These are phyloP conservation scores for Rhinoptilus africanus DNA, from an alignment of 2,113 vertebrate genomes.

Conservation along the genomic window DNA sequence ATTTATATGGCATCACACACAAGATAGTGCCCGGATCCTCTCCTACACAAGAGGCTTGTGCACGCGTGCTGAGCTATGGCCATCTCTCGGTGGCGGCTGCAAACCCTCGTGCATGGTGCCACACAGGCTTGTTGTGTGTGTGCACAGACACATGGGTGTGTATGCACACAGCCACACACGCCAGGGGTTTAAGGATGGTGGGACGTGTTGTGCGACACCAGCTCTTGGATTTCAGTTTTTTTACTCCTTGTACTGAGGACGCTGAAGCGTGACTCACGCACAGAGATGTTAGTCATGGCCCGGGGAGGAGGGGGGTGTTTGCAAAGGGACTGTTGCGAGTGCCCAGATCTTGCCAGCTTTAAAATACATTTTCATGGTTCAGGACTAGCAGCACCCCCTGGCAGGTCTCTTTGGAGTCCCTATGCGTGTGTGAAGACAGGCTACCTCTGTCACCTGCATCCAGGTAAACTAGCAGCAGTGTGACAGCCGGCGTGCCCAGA, in stretches of 20 bases:
- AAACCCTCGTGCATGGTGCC: background rate
- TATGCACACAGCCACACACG: rapidly evolving
- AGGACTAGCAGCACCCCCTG: background rate
- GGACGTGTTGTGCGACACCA: background rate
- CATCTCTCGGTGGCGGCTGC: rapidly evolving
- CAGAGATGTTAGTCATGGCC: background rate
- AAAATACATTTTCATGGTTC: background rate
- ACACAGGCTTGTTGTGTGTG: background rate
- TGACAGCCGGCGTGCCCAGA: background rate
- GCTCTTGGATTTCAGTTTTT: background rate
- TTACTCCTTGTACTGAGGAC: background rate
- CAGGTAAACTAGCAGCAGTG: background rate
- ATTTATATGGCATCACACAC: background rate
- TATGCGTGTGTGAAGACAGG: background rate
- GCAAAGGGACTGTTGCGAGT: background rate
- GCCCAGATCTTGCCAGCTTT: background rate
- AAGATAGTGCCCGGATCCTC: background rate
- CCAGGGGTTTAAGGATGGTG: background rate
- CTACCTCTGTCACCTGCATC: background rate
- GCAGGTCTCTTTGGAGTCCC: background rate
- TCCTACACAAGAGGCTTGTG: background rate
- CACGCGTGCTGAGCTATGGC: rapidly evolving
- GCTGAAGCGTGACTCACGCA: background rate
- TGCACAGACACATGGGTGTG: no score
- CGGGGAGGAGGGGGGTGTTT: background rate